Evolutionary conservation across 2,888 invertebrate genomes (phyloP), one percentile per base, ranked within the genome.

Genomic region (Invenusta paracnida): DNA sequence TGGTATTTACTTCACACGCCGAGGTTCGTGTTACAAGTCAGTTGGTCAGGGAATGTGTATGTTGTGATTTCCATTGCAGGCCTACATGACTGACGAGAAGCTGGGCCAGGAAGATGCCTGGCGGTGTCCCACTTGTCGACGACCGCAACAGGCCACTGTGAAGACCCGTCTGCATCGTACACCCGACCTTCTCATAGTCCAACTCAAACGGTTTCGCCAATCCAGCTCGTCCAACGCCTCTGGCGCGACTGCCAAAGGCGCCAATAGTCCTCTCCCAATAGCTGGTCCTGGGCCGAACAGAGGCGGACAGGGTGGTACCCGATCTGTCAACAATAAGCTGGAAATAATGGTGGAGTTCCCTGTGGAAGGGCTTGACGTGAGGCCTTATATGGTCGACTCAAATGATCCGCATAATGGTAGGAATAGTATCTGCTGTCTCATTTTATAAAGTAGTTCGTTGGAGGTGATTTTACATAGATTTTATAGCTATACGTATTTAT

Each of bases 71-170:
- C n/a, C n/a, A n/a, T n/a, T n/a, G 25, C 48, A 84, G 84, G 84
- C 84, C 28, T 84, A 84, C 67, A 27, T 84, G 73, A 67, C 66
- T 1, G 84, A 84, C 67, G 84, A 84, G 28, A 29, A 67, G 13
- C 84, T 84, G 13, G 27, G 25, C 29, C 28, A 28, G 25, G 73
- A 84, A 2, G 84, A 84, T 25, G 66, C 84, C 23, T 84, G 84
- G 84, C 67, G 27, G 5, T 84, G 84, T 67, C 84, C 84, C 29
- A 84, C 67, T 17, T 84, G 84, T 84, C 84, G 73, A n/a, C 28
- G 67, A 67, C 48, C 67, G 27, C 84, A 84, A 67, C 67, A 73
- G 29, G 84, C 84, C 27, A 84, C 84, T 28, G 73, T 84, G 67
- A 67, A 66, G n/a, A 84, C 84, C 25, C 66, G 67, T 23, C 67